phyloP scores from a whole-genome alignment of 2,797 vertebrate genomes.

The Sebastes hubbsi region DNA sequence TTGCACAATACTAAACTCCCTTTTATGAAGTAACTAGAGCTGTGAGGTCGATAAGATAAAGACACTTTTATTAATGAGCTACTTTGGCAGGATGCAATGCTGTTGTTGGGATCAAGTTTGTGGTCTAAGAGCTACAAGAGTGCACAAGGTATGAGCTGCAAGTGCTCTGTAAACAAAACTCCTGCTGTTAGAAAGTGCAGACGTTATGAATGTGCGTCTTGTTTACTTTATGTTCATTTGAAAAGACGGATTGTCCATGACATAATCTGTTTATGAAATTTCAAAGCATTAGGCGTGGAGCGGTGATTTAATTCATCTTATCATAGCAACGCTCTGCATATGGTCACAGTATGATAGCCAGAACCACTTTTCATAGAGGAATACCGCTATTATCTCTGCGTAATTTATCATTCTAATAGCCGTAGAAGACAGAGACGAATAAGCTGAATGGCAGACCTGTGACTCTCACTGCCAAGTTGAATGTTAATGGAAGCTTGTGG shows the following conservation, averaged over 20 bases:
- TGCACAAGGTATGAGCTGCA: background rate
- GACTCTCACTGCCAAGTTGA: constrained; percentile 36
- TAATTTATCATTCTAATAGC: constrained; percentile 62
- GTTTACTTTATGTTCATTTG: constrained; percentile 30
- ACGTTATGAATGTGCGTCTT: constrained; percentile 3
- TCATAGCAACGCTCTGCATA: constrained; percentile 15
- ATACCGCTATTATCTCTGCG: constrained; percentile 43
- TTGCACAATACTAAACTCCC: background rate
- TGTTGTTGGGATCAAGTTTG: constrained; percentile 6
- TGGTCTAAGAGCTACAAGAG: background rate
- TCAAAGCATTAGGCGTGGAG: constrained; percentile 23
- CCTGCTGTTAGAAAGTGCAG: constrained; percentile 1
- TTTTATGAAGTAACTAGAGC: background rate
- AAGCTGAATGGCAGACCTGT: constrained; percentile 19
- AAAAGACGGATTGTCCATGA: constrained; percentile 44
- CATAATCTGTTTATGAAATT: constrained; percentile 47
- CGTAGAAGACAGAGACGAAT: constrained; percentile 48
- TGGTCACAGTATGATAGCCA: constrained; percentile 44
- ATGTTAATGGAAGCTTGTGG: constrained; percentile 51
- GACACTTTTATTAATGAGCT: constrained; percentile 7
- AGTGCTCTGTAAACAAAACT: constrained; percentile 28
- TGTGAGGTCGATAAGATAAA: background rate
- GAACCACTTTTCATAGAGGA: constrained; percentile 38
- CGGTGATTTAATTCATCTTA: constrained; percentile 43
- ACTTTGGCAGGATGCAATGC: constrained; percentile 16